Conservation (phyloP, 23 tunicate genomes). For the Styela plicata region DNA sequence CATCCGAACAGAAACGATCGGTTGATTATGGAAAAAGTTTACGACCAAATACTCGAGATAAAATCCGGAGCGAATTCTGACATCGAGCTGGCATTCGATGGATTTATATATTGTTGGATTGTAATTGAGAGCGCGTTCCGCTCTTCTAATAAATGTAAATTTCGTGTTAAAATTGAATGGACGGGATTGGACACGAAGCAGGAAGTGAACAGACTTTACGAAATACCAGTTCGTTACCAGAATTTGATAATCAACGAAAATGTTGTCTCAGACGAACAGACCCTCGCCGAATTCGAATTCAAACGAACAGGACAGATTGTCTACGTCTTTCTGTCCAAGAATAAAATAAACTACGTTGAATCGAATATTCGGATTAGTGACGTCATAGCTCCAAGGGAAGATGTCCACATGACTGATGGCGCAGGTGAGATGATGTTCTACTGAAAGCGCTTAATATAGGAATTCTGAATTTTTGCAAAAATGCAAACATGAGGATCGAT, state of each 20-base stretch:
- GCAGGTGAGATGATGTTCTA: background rate
- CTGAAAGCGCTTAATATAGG: too few species aligned
- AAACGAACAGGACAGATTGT: background rate
- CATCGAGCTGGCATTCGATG: background rate
- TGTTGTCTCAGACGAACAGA: slow-evolving; percentile 14
- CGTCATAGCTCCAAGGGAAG: background rate
- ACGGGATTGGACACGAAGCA: slow-evolving; percentile 10
- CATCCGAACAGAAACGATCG: background rate
- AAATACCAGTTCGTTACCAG: background rate
- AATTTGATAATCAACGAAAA: slow-evolving; percentile 1
- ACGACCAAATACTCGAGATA: background rate
- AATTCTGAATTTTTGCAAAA: too few species aligned
- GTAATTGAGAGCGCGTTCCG: background rate
- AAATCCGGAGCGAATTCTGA: background rate
- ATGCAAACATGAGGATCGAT: too few species aligned
- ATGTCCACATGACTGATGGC: background rate
- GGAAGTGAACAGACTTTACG: slow-evolving; percentile 4
- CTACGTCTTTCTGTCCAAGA: slow-evolving; percentile 6
- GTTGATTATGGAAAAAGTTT: background rate
- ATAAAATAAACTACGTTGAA: background rate
- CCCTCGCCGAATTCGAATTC: slow-evolving; percentile 1
- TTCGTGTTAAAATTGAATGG: slow-evolving; percentile 5
- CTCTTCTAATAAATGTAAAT: slow-evolving; percentile 6
- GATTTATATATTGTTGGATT: background rate
- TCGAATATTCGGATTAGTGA: slow-evolving; percentile 11